These are phyloP conservation scores for Drosophila neocordata DNA, from an alignment of 1,140 invertebrate species.

Conservation along the genomic window DNA sequence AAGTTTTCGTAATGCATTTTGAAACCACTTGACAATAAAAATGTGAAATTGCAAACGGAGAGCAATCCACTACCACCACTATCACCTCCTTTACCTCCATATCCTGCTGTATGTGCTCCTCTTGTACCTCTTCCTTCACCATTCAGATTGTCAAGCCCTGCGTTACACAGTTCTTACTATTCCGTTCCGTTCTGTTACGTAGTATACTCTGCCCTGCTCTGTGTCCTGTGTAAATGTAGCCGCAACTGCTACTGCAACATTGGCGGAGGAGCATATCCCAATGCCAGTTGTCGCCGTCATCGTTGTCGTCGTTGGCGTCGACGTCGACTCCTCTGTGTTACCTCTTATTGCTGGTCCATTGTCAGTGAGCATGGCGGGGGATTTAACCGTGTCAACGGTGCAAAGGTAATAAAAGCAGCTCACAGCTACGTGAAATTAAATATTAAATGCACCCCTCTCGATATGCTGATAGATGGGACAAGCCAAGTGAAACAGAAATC, in stretches of 20 bases:
- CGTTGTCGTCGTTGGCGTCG: not conserved
- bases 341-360: slow-evolving; percentile 41
- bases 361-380: slow-evolving; percentile 65
- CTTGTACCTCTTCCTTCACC: not conserved
- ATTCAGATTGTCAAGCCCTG: slow-evolving; percentile 3
- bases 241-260: not conserved
- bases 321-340: not conserved
- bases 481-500: slow-evolving; percentile 1
- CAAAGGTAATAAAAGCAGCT: slow-evolving; percentile 76
- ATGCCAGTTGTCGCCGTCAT: slow-evolving; percentile 5
- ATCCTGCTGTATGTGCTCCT: not conserved
- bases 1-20: slow-evolving; percentile 55
- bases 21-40: slow-evolving; percentile 78
- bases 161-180: not conserved
- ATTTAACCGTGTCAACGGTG: slow-evolving; percentile 68
- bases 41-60: slow-evolving; percentile 64
- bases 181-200: not conserved
- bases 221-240: slow-evolving; percentile 1
- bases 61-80: slow-evolving; percentile 37
- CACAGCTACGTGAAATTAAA: slow-evolving; percentile 65
- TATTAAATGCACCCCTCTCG: slow-evolving; percentile 66
- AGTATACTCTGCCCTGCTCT: not conserved
- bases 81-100: slow-evolving; percentile 14
- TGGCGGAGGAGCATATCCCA: not conserved
- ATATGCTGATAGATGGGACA: slow-evolving; percentile 33